Conservation (phyloP, 2,113 vertebrate species). For the Peromyscus maniculatus region DNA sequence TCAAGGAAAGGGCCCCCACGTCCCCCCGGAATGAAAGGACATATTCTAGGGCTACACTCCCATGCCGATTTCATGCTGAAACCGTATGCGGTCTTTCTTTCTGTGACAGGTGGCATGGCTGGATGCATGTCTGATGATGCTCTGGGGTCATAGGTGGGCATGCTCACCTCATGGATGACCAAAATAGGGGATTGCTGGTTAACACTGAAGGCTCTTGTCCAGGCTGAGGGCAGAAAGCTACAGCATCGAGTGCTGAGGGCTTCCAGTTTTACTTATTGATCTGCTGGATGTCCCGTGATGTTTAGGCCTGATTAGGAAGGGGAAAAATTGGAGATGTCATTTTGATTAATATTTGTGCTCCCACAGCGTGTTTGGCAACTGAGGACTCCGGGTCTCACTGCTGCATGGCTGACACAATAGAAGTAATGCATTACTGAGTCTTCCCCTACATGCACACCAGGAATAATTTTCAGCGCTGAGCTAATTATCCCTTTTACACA, state of each 20-base stretch:
- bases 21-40: not conserved
- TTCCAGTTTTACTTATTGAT: conserved; percentile 66
- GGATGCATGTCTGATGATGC: not conserved
- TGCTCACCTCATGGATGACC: not conserved
- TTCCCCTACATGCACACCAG: not conserved
- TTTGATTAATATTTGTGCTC: conserved; percentile 77
- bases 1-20: not conserved
- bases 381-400: conserved; percentile 10
- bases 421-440: conserved; percentile 53
- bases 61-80: not conserved
- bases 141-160: not conserved
- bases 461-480: conserved; percentile 55
- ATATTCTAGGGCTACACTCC: not conserved
- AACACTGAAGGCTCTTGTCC: not conserved
- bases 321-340: conserved; percentile 73
- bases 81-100: not conserved
- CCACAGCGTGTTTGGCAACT: conserved; percentile 54
- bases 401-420: conserved; percentile 51
- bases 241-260: not conserved
- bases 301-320: conserved; percentile 75
- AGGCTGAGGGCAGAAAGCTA: not conserved
- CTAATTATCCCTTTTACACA: conserved; percentile 48
- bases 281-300: conserved; percentile 54
- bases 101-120: not conserved
- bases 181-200: not conserved